phyloP scores from a whole-genome alignment of 2,797 vertebrate genomes.

The Eidolon dupreanum region DNA sequence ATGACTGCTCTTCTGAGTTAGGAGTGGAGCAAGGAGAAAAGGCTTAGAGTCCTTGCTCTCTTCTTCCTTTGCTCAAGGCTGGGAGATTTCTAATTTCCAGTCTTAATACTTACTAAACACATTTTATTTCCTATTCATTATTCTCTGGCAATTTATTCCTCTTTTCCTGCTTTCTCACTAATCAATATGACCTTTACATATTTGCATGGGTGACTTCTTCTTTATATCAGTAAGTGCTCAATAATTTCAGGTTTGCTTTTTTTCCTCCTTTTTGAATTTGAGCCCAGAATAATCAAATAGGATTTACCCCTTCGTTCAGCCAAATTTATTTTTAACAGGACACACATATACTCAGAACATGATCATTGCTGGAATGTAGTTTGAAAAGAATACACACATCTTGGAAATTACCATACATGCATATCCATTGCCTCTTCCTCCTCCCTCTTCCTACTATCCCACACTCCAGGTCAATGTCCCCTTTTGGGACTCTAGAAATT shows the following conservation, averaged over 20 bases:
- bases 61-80: not conserved
- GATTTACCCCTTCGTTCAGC: not conserved
- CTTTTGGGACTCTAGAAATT: not conserved
- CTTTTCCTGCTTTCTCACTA: constrained; percentile 9
- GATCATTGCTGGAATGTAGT: not conserved
- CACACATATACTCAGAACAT: not conserved
- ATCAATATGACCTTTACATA: constrained; percentile 17
- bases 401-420: not conserved
- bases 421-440: not conserved
- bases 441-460: not conserved
- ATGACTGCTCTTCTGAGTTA: not conserved
- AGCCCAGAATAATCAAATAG: constrained; percentile 31
- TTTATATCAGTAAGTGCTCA: constrained; percentile 28
- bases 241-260: constrained; percentile 5
- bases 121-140: constrained; percentile 29
- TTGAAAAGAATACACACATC: not conserved
- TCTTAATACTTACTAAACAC: not conserved
- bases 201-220: constrained; percentile 37
- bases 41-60: not conserved
- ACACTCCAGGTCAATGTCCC: not conserved
- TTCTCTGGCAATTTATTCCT: constrained; percentile 15
- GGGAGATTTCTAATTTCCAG: not conserved
- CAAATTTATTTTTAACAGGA: not conserved
- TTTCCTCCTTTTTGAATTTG: not conserved
- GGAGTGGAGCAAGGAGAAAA: not conserved